Conservation (phyloP, 2,113 vertebrate genomes). For the Ceyx melanurus region DNA sequence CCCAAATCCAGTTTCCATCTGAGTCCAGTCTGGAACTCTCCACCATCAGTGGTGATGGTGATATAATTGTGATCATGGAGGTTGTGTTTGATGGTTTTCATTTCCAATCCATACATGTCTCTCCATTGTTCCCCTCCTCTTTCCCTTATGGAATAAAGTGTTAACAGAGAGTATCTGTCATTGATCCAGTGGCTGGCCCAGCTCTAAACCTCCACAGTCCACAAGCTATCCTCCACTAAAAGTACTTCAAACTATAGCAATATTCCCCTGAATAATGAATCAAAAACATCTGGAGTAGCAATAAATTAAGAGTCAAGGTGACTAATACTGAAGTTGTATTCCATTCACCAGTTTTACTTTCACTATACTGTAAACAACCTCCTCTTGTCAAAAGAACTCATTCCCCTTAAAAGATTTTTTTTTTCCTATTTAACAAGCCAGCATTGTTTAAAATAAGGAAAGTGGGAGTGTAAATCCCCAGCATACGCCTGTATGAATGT, state of each 20-base stretch:
- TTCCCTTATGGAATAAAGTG: background rate
- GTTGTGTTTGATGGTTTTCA: background rate
- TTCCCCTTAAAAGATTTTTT: background rate
- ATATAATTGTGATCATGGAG: background rate
- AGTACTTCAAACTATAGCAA: background rate
- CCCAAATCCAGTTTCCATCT: background rate
- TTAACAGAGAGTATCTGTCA: background rate
- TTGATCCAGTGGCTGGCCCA: background rate
- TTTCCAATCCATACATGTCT: background rate
- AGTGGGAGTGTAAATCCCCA: slow-evolving; percentile 59
- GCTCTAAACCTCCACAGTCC: background rate
- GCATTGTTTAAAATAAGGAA: slow-evolving; percentile 48
- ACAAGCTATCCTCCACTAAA: background rate
- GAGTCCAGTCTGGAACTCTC: background rate
- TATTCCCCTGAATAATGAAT: background rate
- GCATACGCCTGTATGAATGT: slow-evolving; percentile 19
- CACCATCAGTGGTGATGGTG: background rate
- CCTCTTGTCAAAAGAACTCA: slow-evolving; percentile 34
- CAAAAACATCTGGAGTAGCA: background rate
- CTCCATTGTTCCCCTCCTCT: background rate
- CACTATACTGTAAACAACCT: slow-evolving; percentile 3
- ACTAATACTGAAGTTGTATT: background rate
- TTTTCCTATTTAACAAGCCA: slow-evolving; percentile 57
- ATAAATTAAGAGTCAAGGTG: background rate
- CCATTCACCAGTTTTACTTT: background rate